A percentile compares a stretch with the other conserved stretches of the same genome.
phyloP scores from a whole-genome alignment of 2,113 vertebrate genomes.

The Mormyrus lacerda region DNA sequence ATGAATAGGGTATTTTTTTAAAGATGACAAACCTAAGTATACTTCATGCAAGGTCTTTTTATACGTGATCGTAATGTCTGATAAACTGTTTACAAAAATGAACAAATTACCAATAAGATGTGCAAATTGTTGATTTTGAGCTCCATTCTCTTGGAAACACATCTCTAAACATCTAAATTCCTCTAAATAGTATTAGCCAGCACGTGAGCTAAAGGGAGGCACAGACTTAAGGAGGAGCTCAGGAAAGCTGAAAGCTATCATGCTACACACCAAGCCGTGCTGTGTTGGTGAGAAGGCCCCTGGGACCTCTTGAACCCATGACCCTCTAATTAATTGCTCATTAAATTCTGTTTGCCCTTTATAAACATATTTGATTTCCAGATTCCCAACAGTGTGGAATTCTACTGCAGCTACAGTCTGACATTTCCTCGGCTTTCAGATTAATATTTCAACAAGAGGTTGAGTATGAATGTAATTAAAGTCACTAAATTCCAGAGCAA shows the following conservation, averaged over 20 bases:
- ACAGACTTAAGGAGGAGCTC: not conserved
- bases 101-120: not conserved
- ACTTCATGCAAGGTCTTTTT: not conserved
- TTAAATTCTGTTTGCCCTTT: slow-evolving; percentile 44
- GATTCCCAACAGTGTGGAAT: slow-evolving; percentile 10
- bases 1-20: not conserved
- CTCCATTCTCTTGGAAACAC: not conserved
- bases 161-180: not conserved
- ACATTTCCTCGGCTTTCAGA: not conserved
- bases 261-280: not conserved
- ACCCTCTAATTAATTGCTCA: slow-evolving; percentile 31
- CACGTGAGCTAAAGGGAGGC: not conserved
- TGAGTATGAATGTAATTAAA: not conserved
- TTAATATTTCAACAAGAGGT: not conserved
- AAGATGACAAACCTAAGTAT: not conserved
- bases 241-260: not conserved
- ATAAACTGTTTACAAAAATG: not conserved
- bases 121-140: not conserved
- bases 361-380: slow-evolving; percentile 13
- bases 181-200: not conserved
- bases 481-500: not conserved
- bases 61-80: not conserved
- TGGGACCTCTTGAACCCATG: not conserved
- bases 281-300: not conserved
- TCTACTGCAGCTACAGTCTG: not conserved